Percentiles rank a stretch among this genome's conserved stretches.
phyloP scores from a whole-genome alignment of 2,113 vertebrate species.

The Jaculus jaculus region DNA sequence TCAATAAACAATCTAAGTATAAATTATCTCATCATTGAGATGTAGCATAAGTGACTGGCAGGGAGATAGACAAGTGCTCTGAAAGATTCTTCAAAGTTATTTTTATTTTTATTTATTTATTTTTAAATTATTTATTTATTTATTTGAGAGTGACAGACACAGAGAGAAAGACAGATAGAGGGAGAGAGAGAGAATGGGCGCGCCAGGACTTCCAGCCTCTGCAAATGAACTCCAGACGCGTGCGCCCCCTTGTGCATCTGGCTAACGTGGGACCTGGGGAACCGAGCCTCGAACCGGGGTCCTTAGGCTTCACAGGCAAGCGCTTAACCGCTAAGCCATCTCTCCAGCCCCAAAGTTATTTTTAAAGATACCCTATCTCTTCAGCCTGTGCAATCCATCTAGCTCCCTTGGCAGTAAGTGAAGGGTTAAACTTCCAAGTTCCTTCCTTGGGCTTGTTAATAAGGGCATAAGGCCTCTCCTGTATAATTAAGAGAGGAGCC shows the following conservation, averaged over 20 bases:
- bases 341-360: background rate
- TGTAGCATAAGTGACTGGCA: background rate
- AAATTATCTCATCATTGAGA: background rate
- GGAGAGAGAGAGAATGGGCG: too few relatives aligned
- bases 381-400: background rate
- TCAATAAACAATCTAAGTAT: background rate
- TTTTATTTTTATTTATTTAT: too few relatives aligned
- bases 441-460: background rate
- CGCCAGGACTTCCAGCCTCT: too few relatives aligned
- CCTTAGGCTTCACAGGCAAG: too few relatives aligned
- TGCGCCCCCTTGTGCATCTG: too few relatives aligned
- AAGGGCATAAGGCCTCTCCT: background rate
- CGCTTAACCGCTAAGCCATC: too few relatives aligned
- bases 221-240: too few relatives aligned
- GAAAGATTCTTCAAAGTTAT: background rate
- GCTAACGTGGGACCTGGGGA: too few relatives aligned
- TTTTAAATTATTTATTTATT: too few relatives aligned
- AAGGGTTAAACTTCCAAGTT: conserved; percentile 37
- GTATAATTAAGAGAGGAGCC: conserved; percentile 48
- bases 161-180: too few relatives aligned
- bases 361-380: background rate
- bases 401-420: background rate
- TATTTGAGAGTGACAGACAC: too few relatives aligned
- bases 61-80: background rate
- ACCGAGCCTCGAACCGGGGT: too few relatives aligned